These are phyloP conservation scores for Myathropa florea DNA, from an alignment of 2,888 invertebrate genomes.

Conservation along the genomic window DNA sequence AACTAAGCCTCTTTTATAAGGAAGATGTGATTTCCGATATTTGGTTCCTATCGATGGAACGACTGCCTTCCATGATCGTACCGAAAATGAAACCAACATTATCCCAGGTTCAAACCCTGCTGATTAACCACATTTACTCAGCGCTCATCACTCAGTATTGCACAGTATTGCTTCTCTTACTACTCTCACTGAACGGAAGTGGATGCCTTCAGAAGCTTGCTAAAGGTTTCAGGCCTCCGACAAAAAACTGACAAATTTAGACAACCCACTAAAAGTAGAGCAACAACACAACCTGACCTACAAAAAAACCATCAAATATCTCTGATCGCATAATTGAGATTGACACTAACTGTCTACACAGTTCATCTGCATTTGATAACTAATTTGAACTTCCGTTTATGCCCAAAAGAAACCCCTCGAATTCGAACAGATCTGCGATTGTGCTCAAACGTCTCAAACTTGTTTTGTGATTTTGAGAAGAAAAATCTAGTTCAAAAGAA, in stretches of 20 bases:
- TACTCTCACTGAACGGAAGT: too few relatives aligned
- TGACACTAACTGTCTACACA: not conserved
- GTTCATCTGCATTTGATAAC: not conserved
- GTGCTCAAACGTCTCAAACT: not conserved
- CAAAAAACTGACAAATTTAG: not conserved
- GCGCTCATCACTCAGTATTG: too few relatives aligned
- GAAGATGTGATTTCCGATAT: too few relatives aligned
- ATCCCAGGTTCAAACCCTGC: too few relatives aligned
- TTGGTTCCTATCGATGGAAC: too few relatives aligned
- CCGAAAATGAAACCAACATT: too few relatives aligned
- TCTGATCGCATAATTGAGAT: not conserved
- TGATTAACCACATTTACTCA: too few relatives aligned
- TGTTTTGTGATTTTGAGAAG: not conserved
- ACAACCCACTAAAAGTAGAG: not conserved
- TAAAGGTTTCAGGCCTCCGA: too few relatives aligned
- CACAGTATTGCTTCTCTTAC: too few relatives aligned
- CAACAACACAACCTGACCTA: not conserved
- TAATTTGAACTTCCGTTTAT: conserved; percentile 8
- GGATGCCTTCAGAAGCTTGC: too few relatives aligned
- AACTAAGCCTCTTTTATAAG: too few relatives aligned
- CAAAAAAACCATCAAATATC: not conserved
- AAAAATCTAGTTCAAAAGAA: not conserved
- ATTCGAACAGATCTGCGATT: not conserved
- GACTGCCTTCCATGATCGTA: too few relatives aligned
- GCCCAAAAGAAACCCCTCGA: not conserved